Evolutionary conservation across 1,140 invertebrate genomes (phyloP).

Genomic region (Drosophila leontia): DNA sequence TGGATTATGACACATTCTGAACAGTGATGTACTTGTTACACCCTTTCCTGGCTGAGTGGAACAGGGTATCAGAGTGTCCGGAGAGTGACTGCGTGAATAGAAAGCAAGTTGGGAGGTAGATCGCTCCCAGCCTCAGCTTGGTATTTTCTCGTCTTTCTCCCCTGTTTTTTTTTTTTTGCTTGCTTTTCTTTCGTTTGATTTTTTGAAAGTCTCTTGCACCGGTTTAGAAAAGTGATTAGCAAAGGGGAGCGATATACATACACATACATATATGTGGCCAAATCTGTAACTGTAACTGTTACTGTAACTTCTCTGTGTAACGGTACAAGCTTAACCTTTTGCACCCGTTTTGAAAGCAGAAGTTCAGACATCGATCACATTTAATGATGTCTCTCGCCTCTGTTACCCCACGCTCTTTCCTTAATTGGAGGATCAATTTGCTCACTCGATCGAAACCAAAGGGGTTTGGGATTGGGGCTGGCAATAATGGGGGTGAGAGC

Average conservation of each 20-base stretch:
- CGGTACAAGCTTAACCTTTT: slow-evolving; percentile 30
- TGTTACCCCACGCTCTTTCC: slow-evolving; percentile 17
- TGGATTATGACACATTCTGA: background rate
- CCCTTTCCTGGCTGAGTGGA: background rate
- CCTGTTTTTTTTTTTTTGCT: slow-evolving; percentile 3
- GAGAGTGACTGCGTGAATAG: slow-evolving; percentile 55
- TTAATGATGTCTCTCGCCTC: slow-evolving; percentile 15
- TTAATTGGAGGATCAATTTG: slow-evolving; percentile 57
- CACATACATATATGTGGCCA: slow-evolving; percentile 9
- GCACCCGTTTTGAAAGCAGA: slow-evolving; percentile 37
- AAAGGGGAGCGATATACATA: slow-evolving; percentile 28
- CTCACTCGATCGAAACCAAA: slow-evolving; percentile 40
- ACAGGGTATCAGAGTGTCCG: slow-evolving; percentile 23
- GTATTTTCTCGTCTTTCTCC: slow-evolving; percentile 46
- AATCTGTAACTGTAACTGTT: slow-evolving; percentile 38
- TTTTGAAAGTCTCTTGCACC: slow-evolving; percentile 73
- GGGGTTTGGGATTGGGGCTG: slow-evolving; percentile 22
- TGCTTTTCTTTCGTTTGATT: slow-evolving; percentile 37
- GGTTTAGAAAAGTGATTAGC: slow-evolving; percentile 67
- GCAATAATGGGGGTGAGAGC: slow-evolving; percentile 2
- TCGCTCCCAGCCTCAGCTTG: slow-evolving; percentile 23
- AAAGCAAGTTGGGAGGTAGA: slow-evolving; percentile 47
- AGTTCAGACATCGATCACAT: slow-evolving; percentile 34
- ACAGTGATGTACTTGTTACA: background rate
- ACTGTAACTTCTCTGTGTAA: slow-evolving; percentile 7